These are phyloP conservation scores for Phoxinus dragarum DNA, from an alignment of 2,797 vertebrate genomes.

Conservation along the genomic window DNA sequence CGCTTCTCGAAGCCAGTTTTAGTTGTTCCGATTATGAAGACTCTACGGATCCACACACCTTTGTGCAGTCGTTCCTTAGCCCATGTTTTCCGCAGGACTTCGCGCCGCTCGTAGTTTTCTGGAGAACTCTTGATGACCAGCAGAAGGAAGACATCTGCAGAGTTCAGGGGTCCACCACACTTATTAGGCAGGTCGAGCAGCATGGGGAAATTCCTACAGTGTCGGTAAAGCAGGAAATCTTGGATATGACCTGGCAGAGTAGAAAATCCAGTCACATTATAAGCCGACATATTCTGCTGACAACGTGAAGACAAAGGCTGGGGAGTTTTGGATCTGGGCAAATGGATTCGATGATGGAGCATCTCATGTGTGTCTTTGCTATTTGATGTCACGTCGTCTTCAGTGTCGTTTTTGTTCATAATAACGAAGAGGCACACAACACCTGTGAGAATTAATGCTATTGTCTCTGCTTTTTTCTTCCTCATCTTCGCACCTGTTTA, in stretches of 20 bases:
- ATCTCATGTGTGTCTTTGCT: neutral
- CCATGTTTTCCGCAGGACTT: conserved; percentile 87
- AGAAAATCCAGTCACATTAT: conserved; percentile 68
- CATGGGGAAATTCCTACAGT: conserved; percentile 79
- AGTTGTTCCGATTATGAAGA: conserved; percentile 80
- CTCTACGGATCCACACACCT: conserved; percentile 68
- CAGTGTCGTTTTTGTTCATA: conserved; percentile 59
- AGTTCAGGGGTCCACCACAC: conserved; percentile 71
- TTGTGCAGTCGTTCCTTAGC: conserved; percentile 74
- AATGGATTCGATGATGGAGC: neutral
- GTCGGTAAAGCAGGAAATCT: conserved; percentile 80
- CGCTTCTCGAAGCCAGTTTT: conserved; percentile 44
- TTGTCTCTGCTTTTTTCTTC: rapidly evolving
- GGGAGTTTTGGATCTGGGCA: rapidly evolving
- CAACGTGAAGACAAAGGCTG: neutral
- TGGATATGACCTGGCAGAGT: conserved; percentile 69
- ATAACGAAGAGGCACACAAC: conserved; percentile 64
- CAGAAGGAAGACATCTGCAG: conserved; percentile 79
- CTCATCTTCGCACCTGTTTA: conserved; percentile 22
- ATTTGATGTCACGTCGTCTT: neutral
- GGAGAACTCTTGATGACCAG: conserved; percentile 87
- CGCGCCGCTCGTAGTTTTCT: conserved; percentile 79
- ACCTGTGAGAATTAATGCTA: neutral
- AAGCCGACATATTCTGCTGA: conserved; percentile 63
- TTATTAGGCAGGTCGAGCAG: conserved; percentile 76